These are phyloP conservation scores for Ibidorhyncha struthersii DNA, from an alignment of 2,113 vertebrate genomes.

Conservation along the genomic window DNA sequence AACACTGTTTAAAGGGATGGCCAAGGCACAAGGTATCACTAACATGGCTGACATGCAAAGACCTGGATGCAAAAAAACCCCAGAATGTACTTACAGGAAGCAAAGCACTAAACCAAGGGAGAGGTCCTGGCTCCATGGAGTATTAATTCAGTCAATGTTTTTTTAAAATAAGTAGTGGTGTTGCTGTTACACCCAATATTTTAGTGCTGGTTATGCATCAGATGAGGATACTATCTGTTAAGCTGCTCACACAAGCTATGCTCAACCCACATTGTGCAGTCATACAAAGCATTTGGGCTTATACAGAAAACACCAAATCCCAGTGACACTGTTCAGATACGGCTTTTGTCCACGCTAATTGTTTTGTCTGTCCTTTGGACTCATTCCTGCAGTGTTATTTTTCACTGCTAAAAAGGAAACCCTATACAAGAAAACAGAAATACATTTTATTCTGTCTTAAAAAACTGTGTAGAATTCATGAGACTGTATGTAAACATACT, in stretches of 20 bases:
- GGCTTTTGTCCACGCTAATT: neutral
- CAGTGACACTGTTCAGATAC: neutral
- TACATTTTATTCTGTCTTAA: neutral
- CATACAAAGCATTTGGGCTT: neutral
- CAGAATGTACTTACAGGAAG: neutral
- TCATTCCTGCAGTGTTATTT: neutral
- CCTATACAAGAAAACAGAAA: neutral
- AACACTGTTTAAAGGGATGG: neutral
- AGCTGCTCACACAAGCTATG: neutral
- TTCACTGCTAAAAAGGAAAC: neutral
- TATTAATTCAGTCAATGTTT: neutral
- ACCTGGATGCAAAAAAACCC: neutral
- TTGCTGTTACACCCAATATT: neutral
- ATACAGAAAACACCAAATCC: neutral
- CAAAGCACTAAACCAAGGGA: neutral
- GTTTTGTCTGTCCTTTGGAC: neutral
- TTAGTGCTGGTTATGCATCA: neutral
- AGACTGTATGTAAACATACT: neutral
- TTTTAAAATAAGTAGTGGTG: neutral
- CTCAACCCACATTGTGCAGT: neutral
- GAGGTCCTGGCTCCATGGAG: neutral
- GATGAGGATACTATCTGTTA: too few species aligned
- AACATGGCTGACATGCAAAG: neutral
- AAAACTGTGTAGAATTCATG: neutral
- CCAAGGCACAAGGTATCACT: neutral